Evolutionary conservation across 2,797 vertebrate species (phyloP).

Genomic region (Salarias fasciatus): DNA sequence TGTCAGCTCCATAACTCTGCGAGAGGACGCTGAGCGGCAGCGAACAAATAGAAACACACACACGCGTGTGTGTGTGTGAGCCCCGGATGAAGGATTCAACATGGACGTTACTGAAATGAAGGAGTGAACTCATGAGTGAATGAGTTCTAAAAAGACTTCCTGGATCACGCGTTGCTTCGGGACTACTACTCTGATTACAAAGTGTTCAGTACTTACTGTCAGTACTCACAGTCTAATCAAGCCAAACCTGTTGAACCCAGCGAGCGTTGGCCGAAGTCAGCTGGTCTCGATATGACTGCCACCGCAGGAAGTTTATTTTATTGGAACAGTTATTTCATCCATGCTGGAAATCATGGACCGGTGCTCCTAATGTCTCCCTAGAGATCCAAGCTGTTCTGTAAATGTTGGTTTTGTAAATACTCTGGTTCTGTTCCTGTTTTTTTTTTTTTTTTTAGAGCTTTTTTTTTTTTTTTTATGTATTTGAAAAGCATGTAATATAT

Average conservation of each 20-base stretch:
- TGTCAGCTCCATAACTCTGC: slow-evolving; percentile 17
- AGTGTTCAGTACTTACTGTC: slow-evolving; percentile 56
- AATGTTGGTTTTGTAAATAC: slow-evolving; percentile 93
- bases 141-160: slow-evolving; percentile 25
- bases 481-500: slow-evolving; percentile 96
- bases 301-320: slow-evolving; percentile 35
- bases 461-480: slow-evolving; percentile 80
- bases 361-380: slow-evolving; percentile 80
- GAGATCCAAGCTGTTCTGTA: slow-evolving; percentile 71
- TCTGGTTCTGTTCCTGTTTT: slow-evolving; percentile 84
- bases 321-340: slow-evolving; percentile 71
- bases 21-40: slow-evolving; percentile 33
- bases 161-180: slow-evolving; percentile 24
- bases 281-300: slow-evolving; percentile 53
- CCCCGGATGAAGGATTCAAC: slow-evolving; percentile 71
- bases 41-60: slow-evolving; percentile 39
- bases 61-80: slow-evolving; percentile 34
- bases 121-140: slow-evolving; percentile 60
- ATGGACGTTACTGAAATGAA: slow-evolving; percentile 72
- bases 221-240: slow-evolving; percentile 44
- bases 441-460: slow-evolving; percentile 86
- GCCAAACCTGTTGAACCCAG: slow-evolving; percentile 67
- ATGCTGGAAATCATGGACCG: slow-evolving; percentile 86
- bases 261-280: slow-evolving; percentile 71
- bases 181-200: slow-evolving; percentile 38